Base-by-base conservation (phyloP, 2,888 invertebrate genomes). In the Aphodius sticticus region DNA sequence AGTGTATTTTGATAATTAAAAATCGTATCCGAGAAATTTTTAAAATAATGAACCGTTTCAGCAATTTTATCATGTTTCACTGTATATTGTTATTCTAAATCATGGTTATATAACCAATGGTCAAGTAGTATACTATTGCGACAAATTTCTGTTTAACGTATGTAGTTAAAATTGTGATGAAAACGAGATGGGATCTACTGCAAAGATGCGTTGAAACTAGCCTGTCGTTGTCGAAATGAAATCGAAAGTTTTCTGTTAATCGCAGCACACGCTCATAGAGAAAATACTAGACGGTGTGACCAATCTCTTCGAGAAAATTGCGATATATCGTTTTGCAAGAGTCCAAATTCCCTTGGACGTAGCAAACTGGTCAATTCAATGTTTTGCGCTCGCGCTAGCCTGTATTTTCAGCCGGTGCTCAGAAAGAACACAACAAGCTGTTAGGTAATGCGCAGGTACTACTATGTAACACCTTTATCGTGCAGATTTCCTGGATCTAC, bases 201-300 rank as follows among this genome's bases (percentile, higher is more conserved):
- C 4, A 53, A 53, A 53, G 53, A 53, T 53, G 26, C 26, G 26
- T 26, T 26, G 53, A 53, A 53, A 53, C 53, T 5, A 53, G 53
- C 12, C 1, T 0, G 2, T 53, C 7, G 53, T 53, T 53, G 53
- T 53, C 53, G 53, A 53, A 53, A 53, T 53, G 53, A 53, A 53
- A 53, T 53, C 53, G 53, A 53, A 53, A 53, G 53, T 53, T 53
- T 53, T 53, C 53, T 53, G 53, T 53, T 53, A 53, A 53, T 53
- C 4, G 53, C 53, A 53, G 7, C 53, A 12, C 53, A 53, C 53
- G 53, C 53, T 53, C 53, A 53, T 53, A 53, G 53, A 53, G 53
- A 53, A 53, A 53, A 53, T 53, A 53, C 53, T 5, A 53, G 53
- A 53, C 53, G 53, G 53, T 53, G 53, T 53, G 53, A 53, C 53